Evolutionary conservation across 2,888 invertebrate species (phyloP), one percentile per base, ranked within the genome.

Genomic region (Hartigia nigra): DNA sequence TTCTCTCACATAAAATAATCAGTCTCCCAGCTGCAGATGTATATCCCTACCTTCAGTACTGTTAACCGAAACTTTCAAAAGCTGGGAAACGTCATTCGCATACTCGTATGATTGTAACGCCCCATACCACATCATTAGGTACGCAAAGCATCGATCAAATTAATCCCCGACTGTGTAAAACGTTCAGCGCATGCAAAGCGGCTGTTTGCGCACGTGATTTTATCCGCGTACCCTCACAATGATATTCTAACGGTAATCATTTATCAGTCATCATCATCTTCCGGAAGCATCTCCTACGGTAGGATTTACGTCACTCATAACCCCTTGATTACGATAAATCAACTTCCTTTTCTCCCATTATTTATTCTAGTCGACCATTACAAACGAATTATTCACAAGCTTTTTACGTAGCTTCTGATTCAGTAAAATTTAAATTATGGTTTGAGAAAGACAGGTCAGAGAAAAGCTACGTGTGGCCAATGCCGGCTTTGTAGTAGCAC

Each of bases 101-200:
- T 81, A 81, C 78, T 81, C 81, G 78, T 80, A 74, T 74, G 80
- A 81, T 80, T 79, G 70, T 69, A 70, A 69, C 69, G 70, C 31
- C 77, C 34, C 39, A 37, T n/a, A 35, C 74, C 74, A 75, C 80
- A 72, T 76, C 84, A 80, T 84, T 86, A 82, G 70, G 83, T 83
- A 85, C 81, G 81, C 83, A 81, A 81, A 78, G 82, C 87, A 89
- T 88, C 89, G 83, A 89, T 89, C 89, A 88, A 87, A 85, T 87
- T 87, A 88, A 89, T 89, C 88, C 85, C 78, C 75, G 78, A 74
- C 78, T 79, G 78, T 81, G 80, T 76, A 72, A 82, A 74, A 74
- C 78, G 80, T 78, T 79, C 78, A 75, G 81, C 83, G 86, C 83
- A 87, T 85, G 86, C 86, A 85, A 84, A 86, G 81, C 81, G 84